Conservation (phyloP, 2,888 invertebrate genomes). For the Prosopocoilus inquinatus region DNA sequence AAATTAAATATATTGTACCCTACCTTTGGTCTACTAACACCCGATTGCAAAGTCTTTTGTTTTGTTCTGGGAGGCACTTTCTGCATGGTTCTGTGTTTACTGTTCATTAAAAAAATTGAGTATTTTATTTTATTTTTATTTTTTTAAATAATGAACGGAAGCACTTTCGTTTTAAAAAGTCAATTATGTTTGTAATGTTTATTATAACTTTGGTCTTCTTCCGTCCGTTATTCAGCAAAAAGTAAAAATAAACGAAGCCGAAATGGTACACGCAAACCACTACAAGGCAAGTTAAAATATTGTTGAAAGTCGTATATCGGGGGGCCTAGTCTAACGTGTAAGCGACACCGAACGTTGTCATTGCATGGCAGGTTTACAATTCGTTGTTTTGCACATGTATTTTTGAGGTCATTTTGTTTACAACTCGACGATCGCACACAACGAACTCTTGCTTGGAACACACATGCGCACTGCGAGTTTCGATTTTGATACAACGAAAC, state of each 20-base stretch:
- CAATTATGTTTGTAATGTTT: background rate
- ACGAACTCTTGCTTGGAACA: constrained; percentile 13
- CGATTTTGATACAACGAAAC: no score
- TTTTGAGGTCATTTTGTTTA: constrained; percentile 19
- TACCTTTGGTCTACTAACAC: constrained; percentile 19
- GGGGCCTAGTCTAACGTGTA: no score
- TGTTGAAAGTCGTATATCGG: no score
- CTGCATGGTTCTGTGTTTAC: constrained; percentile 14
- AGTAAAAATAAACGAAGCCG: constrained; percentile 19
- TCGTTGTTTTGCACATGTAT: constrained; percentile 13
- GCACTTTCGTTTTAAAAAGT: no score
- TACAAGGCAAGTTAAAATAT: no score
- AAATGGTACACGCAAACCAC: background rate
- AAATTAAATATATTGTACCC: constrained; percentile 6
- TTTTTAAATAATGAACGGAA: no score
- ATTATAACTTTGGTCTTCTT: background rate
- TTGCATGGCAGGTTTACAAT: background rate
- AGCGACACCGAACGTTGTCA: no score
- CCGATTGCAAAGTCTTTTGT: constrained; percentile 16
- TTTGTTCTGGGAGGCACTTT: constrained; percentile 16
- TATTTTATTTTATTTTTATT: background rate
- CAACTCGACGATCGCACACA: constrained; percentile 16
- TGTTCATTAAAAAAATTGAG: background rate
- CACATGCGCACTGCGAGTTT: constrained; percentile 13
- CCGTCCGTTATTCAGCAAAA: constrained; percentile 2